Conservation (phyloP, 1,140 invertebrate genomes). For the Pseudachorutes palmiensis region DNA sequence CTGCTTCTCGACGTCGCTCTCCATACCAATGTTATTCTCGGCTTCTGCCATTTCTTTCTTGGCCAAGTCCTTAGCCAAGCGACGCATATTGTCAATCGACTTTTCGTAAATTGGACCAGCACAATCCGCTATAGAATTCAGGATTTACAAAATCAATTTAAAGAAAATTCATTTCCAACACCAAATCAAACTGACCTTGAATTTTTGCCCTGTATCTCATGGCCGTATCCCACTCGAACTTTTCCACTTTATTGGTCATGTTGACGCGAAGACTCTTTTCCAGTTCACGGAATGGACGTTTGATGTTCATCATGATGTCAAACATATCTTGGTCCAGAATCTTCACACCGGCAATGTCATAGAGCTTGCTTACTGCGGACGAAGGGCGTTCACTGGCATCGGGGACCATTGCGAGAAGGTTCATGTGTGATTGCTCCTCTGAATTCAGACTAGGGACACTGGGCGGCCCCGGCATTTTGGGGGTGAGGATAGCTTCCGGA, state of each 20-base stretch:
- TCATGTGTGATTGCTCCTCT: conserved; percentile 23
- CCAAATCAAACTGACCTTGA: conserved; percentile 7
- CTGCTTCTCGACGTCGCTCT: background rate
- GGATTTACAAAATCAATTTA: conserved; percentile 2
- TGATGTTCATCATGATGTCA: conserved; percentile 20
- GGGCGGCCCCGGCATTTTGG: conserved; percentile 5
- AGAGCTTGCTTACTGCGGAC: conserved; percentile 13
- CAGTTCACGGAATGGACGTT: conserved; percentile 18
- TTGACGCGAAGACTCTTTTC: conserved; percentile 21
- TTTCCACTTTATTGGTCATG: conserved; percentile 27
- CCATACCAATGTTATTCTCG: background rate
- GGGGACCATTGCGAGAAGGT: conserved; percentile 18
- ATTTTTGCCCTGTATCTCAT: conserved; percentile 23
- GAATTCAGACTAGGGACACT: conserved; percentile 11
- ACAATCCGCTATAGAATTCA: background rate
- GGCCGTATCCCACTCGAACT: conserved; percentile 22
- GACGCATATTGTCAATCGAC: conserved; percentile 20
- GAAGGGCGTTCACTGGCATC: conserved; percentile 8
- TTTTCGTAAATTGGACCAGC: conserved; percentile 22
- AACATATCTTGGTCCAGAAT: conserved; percentile 22
- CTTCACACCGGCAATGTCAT: conserved; percentile 19
- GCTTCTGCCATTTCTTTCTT: background rate
- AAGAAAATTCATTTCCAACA: background rate
- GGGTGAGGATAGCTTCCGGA: conserved; percentile 18
- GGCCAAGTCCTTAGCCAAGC: background rate